phyloP scores from a whole-genome alignment of 1,140 invertebrate species.

The Ceratosolen fusciceps region DNA sequence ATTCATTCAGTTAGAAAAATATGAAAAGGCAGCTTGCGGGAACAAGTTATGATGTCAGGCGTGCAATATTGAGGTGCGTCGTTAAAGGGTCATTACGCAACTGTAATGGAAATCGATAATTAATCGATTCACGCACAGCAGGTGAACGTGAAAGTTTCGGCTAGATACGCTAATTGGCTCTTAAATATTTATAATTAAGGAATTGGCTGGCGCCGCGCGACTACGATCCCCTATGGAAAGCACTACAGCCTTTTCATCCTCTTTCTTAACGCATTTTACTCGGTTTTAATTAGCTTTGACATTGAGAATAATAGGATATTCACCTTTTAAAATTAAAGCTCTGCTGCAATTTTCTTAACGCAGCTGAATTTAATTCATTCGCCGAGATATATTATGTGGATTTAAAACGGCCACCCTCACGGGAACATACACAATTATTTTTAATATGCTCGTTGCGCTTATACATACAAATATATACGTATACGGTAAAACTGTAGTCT shows the following conservation, averaged over 20 bases:
- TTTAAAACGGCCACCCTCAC: no score
- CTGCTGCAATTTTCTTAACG: no score
- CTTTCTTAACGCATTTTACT: constrained; percentile 10
- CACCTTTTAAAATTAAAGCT: not conserved
- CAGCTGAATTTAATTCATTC: no score
- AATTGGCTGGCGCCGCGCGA: constrained; percentile 47
- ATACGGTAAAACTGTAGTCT: no score
- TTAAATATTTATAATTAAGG: constrained; percentile 61
- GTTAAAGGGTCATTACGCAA: constrained; percentile 58
- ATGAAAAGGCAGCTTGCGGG: not conserved
- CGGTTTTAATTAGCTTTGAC: not conserved
- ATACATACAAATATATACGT: no score
- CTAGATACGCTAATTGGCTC: constrained; percentile 56
- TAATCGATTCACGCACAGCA: constrained; percentile 55
- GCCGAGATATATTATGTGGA: no score
- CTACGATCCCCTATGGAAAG: not conserved
- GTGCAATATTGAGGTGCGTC: constrained; percentile 40
- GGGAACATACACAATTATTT: no score
- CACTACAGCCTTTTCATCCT: not conserved
- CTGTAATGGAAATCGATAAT: constrained; percentile 63
- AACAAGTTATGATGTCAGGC: not conserved
- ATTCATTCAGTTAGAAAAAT: not conserved
- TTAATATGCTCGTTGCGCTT: no score
- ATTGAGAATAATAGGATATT: not conserved
- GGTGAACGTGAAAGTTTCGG: constrained; percentile 44